Evolutionary conservation across 1,140 invertebrate species (phyloP), one percentile per base, ranked within the genome.

Genomic region (Apocrypta bakeri): DNA sequence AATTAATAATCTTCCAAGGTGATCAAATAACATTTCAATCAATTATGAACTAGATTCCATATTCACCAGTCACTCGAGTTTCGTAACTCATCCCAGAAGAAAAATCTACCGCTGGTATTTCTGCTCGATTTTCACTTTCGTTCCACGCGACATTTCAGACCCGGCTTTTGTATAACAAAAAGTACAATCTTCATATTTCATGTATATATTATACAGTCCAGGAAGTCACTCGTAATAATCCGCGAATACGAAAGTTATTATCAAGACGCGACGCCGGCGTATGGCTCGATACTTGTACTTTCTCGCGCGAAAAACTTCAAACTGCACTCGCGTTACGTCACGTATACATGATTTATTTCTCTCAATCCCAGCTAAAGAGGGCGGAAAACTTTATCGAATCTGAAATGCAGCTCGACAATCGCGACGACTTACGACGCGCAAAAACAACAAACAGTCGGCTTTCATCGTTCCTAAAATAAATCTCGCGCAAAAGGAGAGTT

Each of bases 211-310:
- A n/a, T n/a, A n/a, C n/a, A n/a, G n/a, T n/a, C n/a, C n/a, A n/a
- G n/a, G n/a, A n/a, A n/a, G 33, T 37, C 33, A 37, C 29, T 3
- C 40, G 9, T 73, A 73, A 73, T 66, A 25, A 75, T 63, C 17
- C 73, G 21, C 31, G 11, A 64, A 25, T 66, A 31, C 61, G 74
- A 64, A 77, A 77, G 56, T 77, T 66, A 4, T 66, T 40, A 79
- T 68, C 33, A 29, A 21, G 31, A 40, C 31, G 29, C 31, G 21
- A 14, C 76, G 37, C 6, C 25, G 56, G 12, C n/a, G 29, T 12
- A 31, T 37, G 29, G 69, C 17, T n/a, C 27, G n/a, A n/a, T 73
- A 61, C 42, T 2, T 14, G 21, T 9, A 63, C 68, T 80, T 80
- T 80, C 68, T 56, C 68, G 56, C 29, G 68, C 7, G 27, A 71